phyloP scores from a whole-genome alignment of 2,888 invertebrate genomes.

The Chrysopilus asiliformis region DNA sequence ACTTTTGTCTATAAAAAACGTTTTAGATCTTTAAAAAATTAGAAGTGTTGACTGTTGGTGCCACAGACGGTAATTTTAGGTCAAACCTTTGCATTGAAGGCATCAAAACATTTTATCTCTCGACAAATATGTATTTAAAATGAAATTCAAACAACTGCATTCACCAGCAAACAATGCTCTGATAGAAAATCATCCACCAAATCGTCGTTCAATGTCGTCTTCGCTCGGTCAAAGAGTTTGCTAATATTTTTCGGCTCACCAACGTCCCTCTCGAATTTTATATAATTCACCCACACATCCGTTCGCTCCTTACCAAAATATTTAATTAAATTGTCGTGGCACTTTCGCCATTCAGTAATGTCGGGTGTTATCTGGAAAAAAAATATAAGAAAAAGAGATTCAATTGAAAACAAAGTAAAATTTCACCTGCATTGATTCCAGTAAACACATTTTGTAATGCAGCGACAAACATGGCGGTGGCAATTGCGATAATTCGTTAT shows the following conservation, averaged over 20 bases:
- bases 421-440: constrained; percentile 34
- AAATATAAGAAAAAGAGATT: constrained; percentile 8
- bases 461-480: constrained; percentile 48
- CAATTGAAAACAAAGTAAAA: too few species aligned
- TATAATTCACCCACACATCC: constrained; percentile 60
- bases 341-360: constrained; percentile 42
- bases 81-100: too few species aligned
- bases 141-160: constrained; percentile 11
- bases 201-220: constrained; percentile 39
- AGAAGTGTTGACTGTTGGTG: too few species aligned
- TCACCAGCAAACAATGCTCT: constrained; percentile 19
- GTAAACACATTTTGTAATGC: constrained; percentile 44
- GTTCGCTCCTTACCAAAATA: constrained; percentile 52
- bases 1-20: too few species aligned
- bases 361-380: constrained; percentile 28
- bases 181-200: constrained; percentile 21
- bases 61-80: too few species aligned
- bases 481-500: constrained; percentile 43
- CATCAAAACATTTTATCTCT: too few species aligned
- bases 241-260: constrained; percentile 44
- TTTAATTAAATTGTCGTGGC: constrained; percentile 46
- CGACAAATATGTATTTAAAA: too few species aligned
- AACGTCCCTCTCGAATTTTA: constrained; percentile 51
- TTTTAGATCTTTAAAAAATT: too few species aligned
- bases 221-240: constrained; percentile 47